Base-by-base conservation (phyloP, 2,888 invertebrate genomes). In the Ditylenchus weischeri region DNA sequence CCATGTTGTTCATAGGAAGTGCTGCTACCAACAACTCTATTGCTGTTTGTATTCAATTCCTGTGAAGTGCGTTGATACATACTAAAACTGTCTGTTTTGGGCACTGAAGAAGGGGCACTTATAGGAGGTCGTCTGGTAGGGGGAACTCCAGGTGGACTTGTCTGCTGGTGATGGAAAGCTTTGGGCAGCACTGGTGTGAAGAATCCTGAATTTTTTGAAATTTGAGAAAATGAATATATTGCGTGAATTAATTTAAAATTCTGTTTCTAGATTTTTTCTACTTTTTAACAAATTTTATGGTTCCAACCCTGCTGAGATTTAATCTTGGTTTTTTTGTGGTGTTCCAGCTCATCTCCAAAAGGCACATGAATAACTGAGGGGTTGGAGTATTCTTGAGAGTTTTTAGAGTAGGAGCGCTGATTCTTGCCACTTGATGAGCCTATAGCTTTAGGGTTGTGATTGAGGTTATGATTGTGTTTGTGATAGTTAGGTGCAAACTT, bases 171-270 rank as follows among this genome's bases (percentile, higher is more conserved):
- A 23, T 61, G 60, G 38, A 72, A 70, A 4, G 74, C 57, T 57
- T 75, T 75, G 19, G 73, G 77, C 29, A 80, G 70, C 18, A 80
- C 74, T 23, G 80, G 80, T n/a, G 80, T 78, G 78, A 80, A 81
- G 75, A 80, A 81, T 61, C 80, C 80, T 80, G 72, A 69, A 77
- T 73, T 50, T 65, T 48, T 54, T 2, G 5, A 29, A 29, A 29
- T 4, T 29, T 29, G 29, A 29, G 5, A 29, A 29, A 29, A 29
- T 29, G 2, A 2, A 29, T 4, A 29, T 29, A 29, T 29, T 29
- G 2, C 5, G 5, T 29, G 3, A 43, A 6, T 43, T 43, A 8
- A 43, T 8, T 43, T 6, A 43, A 43, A 69, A n/a, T 0, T 36
- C 18, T 54, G 13, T 23, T 29, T 69, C n/a, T n/a, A n/a, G n/a